phyloP scores from a whole-genome alignment of 2,113 vertebrate genomes.

The Gallinago media region DNA sequence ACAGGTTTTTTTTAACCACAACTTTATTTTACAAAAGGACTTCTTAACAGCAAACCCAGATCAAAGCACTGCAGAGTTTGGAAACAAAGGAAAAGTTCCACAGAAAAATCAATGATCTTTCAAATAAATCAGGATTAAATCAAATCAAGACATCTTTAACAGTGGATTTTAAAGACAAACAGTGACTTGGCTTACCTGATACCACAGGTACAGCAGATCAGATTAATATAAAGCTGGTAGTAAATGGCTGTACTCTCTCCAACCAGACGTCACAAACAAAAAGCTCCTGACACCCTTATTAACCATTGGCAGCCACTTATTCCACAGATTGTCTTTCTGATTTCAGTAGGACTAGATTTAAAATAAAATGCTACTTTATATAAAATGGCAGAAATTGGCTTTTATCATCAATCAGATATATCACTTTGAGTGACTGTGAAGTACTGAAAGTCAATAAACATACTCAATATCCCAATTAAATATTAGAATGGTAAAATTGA shows the following conservation, averaged over 20 bases:
- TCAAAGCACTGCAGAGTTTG: constrained; percentile 58
- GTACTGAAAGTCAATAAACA: not conserved
- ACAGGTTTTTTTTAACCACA: constrained; percentile 1
- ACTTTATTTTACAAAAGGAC: constrained; percentile 56
- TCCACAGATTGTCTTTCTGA: not conserved
- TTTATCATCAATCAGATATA: not conserved
- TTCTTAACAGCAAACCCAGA: constrained; percentile 49
- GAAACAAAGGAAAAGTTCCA: constrained; percentile 68
- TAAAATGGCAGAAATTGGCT: not conserved
- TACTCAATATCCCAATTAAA: not conserved
- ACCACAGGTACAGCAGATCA: not conserved
- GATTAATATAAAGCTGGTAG: not conserved
- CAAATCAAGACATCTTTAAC: constrained; percentile 67
- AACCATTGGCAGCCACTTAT: not conserved
- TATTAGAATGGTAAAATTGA: not conserved
- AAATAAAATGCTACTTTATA: not conserved
- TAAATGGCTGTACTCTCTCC: not conserved
- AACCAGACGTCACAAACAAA: not conserved
- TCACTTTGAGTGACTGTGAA: not conserved
- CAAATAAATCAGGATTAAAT: constrained; percentile 75
- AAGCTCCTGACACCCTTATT: not conserved
- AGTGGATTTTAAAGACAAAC: constrained; percentile 43
- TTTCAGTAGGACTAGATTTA: not conserved
- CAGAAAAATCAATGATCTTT: constrained; percentile 72
- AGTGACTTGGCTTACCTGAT: constrained; percentile 10